Evolutionary conservation across 2,113 vertebrate species (phyloP).

Genomic region (Dicentrarchus labrax): DNA sequence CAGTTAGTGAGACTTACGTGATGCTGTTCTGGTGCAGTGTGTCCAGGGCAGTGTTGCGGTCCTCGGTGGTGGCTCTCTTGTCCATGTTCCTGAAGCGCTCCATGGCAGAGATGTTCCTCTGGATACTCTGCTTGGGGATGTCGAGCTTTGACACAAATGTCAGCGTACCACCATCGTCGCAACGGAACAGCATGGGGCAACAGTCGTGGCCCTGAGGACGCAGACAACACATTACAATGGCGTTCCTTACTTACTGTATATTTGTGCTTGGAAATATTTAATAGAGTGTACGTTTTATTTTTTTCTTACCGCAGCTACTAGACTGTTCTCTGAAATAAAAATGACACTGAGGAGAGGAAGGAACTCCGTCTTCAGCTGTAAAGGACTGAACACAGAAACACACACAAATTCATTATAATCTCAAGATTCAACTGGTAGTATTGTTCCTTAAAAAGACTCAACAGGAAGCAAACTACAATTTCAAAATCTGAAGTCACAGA

Average conservation of each 20-base stretch:
- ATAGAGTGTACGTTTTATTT: background rate
- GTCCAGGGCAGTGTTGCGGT: constrained; percentile 96
- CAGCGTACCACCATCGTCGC: constrained; percentile 92
- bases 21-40: constrained; percentile 99
- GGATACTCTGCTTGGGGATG: constrained; percentile 98
- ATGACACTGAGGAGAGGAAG: constrained; percentile 96
- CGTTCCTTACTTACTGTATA: background rate
- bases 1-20: constrained; percentile 86
- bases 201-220: constrained; percentile 95
- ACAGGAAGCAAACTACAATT: background rate
- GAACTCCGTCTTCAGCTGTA: constrained; percentile 97
- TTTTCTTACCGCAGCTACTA: constrained; percentile 95
- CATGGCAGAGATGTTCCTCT: constrained; percentile 99
- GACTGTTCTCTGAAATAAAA: constrained; percentile 96
- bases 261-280: background rate
- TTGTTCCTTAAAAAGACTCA: background rate
- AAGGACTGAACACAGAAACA: constrained; percentile 86
- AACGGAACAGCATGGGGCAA: constrained; percentile 98
- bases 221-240: background rate
- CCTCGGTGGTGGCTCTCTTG: constrained; percentile 96
- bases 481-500: background rate
- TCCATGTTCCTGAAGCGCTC: constrained; percentile 99
- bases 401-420: constrained; percentile 10
- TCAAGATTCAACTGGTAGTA: background rate
- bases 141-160: constrained; percentile 96